Percentiles rank a stretch among this genome's conserved stretches.
phyloP scores from a whole-genome alignment of 2,113 vertebrate species.

The Tyto alba region DNA sequence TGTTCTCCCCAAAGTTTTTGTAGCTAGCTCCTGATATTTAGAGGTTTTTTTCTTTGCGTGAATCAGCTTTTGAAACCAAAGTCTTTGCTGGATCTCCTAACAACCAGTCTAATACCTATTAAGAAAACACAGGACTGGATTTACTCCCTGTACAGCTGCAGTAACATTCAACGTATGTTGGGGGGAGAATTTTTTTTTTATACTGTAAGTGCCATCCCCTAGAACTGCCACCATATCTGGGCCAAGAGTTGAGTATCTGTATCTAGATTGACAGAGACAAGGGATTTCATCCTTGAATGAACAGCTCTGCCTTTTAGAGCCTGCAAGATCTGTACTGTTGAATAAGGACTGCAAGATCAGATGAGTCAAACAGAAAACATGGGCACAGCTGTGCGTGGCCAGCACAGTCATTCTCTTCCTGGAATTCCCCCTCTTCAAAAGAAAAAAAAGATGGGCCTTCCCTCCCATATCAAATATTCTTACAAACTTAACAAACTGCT shows the following conservation, averaged over 20 bases:
- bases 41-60: neutral
- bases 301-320: neutral
- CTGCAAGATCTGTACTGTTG: neutral
- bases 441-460: neutral
- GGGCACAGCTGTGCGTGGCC: neutral
- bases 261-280: fast-evolving
- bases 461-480: neutral
- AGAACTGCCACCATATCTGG: neutral
- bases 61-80: neutral
- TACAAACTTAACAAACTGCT: neutral
- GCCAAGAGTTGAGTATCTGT: neutral
- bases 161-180: neutral
- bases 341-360: neutral
- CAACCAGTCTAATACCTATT: neutral
- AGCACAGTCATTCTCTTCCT: neutral
- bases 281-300: neutral
- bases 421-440: neutral
- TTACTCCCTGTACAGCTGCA: neutral
- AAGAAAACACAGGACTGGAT: neutral
- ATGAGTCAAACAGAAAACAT: neutral
- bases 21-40: neutral
- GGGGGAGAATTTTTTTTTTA: neutral
- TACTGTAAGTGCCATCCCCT: neutral
- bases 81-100: neutral
- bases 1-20: neutral